Conservation (phyloP, 2,888 invertebrate genomes). For the Acrobasis suavella region DNA sequence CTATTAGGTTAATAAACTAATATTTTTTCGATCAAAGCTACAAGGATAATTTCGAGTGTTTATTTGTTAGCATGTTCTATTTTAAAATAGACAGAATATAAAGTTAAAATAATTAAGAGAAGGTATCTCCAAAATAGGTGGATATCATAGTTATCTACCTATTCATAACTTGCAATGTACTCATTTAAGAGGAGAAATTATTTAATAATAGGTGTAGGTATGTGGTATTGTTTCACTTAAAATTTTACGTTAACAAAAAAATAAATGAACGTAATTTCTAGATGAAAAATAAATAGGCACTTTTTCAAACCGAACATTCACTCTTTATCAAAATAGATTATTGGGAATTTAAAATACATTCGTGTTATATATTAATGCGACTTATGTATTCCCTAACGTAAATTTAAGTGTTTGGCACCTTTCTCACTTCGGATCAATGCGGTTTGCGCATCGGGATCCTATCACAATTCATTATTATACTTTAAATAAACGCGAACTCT, state of each 20-base stretch:
- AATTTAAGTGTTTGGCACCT: slow-evolving; percentile 41
- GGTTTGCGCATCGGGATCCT: slow-evolving; percentile 34
- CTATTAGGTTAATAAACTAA: too few species aligned
- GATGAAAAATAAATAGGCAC: slow-evolving; percentile 27
- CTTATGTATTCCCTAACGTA: slow-evolving; percentile 17
- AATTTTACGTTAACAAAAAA: not conserved
- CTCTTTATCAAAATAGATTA: not conserved
- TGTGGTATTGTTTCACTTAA: not conserved
- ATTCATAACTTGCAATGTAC: too few species aligned
- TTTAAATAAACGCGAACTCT: slow-evolving; percentile 23
- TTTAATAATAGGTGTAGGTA: too few species aligned
- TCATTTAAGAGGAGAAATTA: too few species aligned
- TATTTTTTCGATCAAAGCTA: too few species aligned
- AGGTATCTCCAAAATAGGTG: too few species aligned
- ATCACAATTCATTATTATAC: slow-evolving; percentile 42
- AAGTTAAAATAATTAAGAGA: too few species aligned
- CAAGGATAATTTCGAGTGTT: too few species aligned
- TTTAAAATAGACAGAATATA: too few species aligned
- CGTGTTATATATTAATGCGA: slow-evolving; percentile 20
- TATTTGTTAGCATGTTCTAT: too few species aligned
- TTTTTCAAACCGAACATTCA: slow-evolving; percentile 14
- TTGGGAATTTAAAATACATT: slow-evolving; percentile 24
- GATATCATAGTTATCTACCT: too few species aligned
- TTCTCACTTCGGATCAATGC: slow-evolving; percentile 24
- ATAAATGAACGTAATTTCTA: slow-evolving; percentile 9